Evolutionary conservation across 2,888 invertebrate species (phyloP), one percentile per base, ranked within the genome.

Genomic region (Arge pagana): DNA sequence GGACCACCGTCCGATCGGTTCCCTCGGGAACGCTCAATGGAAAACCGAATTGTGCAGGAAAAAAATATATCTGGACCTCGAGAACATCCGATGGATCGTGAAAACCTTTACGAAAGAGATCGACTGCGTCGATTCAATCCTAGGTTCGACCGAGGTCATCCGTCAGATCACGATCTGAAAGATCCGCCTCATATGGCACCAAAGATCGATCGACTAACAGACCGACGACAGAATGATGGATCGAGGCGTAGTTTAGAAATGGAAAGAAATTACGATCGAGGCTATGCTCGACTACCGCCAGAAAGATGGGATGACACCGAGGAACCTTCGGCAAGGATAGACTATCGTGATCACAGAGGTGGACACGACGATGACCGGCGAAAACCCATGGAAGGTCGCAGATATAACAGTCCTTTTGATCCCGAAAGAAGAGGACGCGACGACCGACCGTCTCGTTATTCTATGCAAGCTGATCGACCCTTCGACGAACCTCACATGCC

Each of bases 21-120:
- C 39, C 81, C 82, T 56, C 79, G 83, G 48, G 83, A 83, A 52
- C 77, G 83, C 61, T 78, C 81, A 58, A 78, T 81, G 58, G 80
- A 80, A 40, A 80, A 82, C 55, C 77, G 75, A 55, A 77, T 60
- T 77, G 81, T 63, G 72, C n/a, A n/a, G n/a, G 79, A 65, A 71
- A 73, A 62, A 56, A 81, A 65, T 72, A 77, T 61, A 10, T 43
- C 59, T 13, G 48, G 60, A 7, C 50, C 66, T 3, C 61, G 72
- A 5, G 72, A 72, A 40, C 71, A 71, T 41, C 52, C 70, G 19
- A 50, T 68, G n/a, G 73, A 70, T 5, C 60, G 70, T 8, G 72
- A 72, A 4, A 45, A 63, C 10, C 50, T 56, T 11, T 62, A 55
- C 33, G 62, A 62, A 3, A 15, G 52, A n/a, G 52, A 52, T 2